These are phyloP conservation scores for Falco peregrinus DNA, from an alignment of 2,797 vertebrate species.

Conservation along the genomic window DNA sequence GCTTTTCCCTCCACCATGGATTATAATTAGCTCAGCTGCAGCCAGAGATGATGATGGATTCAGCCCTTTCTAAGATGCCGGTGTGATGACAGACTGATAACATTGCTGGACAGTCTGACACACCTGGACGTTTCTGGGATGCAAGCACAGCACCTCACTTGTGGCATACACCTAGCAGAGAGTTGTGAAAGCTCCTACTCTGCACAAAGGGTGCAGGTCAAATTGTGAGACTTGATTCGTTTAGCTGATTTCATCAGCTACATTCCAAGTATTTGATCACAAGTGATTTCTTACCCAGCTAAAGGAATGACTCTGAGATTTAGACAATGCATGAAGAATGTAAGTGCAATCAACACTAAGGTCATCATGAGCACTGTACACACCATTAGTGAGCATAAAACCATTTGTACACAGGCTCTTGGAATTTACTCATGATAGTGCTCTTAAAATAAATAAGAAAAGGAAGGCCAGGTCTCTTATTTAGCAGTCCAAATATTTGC, in stretches of 20 bases:
- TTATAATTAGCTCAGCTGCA: background rate
- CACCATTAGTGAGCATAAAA: background rate
- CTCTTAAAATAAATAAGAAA: background rate
- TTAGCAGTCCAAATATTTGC: background rate
- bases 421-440: background rate
- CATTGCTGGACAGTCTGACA: background rate
- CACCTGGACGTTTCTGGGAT: background rate
- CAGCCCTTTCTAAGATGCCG: background rate
- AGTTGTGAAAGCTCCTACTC: background rate
- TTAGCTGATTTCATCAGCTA: background rate
- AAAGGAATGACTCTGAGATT: background rate
- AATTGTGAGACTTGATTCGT: background rate
- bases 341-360: background rate
- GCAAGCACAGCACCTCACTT: background rate
- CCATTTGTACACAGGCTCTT: background rate
- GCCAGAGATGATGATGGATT: background rate
- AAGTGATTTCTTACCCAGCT: background rate
- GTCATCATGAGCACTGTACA: background rate
- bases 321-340: background rate
- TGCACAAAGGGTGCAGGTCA: background rate
- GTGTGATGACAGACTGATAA: background rate
- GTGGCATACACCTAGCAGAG: background rate
- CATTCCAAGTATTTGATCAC: background rate
- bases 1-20: background rate
- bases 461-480: background rate